Conservation (phyloP, 2,888 invertebrate species). For the Tipula lateralis region DNA sequence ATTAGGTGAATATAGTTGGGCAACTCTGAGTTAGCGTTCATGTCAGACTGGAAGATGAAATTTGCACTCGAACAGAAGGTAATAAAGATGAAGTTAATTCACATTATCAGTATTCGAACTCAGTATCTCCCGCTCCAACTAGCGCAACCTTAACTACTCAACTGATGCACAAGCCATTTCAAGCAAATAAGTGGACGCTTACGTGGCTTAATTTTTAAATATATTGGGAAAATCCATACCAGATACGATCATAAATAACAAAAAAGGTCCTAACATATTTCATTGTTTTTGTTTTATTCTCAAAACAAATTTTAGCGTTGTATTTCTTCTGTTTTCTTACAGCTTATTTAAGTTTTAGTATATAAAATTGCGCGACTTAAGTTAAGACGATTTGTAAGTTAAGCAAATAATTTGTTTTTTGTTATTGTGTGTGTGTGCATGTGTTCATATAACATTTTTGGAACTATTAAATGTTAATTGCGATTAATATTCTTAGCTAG, state of each 20-base stretch:
- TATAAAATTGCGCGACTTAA: conserved; percentile 1
- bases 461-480: background rate
- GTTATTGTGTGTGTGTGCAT: background rate
- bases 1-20: no score
- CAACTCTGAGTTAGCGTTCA: no score
- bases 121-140: no score
- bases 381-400: background rate
- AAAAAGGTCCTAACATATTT: background rate
- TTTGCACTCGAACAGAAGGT: no score
- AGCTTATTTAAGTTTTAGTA: background rate
- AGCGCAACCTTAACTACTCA: no score
- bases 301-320: background rate
- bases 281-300: background rate
- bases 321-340: background rate
- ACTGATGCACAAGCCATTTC: no score
- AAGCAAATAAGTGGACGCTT: no score
- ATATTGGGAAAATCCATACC: background rate
- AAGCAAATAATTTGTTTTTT: background rate
- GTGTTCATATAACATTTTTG: background rate
- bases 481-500: background rate
- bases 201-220: no score
- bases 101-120: no score
- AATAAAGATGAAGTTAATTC: no score
- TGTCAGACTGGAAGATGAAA: no score
- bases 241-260: background rate